A percentile compares a stretch with the other conserved stretches of the same genome.
Evolutionary conservation across 2,888 invertebrate species (phyloP).

Genomic region (Nemurella pictetii): DNA sequence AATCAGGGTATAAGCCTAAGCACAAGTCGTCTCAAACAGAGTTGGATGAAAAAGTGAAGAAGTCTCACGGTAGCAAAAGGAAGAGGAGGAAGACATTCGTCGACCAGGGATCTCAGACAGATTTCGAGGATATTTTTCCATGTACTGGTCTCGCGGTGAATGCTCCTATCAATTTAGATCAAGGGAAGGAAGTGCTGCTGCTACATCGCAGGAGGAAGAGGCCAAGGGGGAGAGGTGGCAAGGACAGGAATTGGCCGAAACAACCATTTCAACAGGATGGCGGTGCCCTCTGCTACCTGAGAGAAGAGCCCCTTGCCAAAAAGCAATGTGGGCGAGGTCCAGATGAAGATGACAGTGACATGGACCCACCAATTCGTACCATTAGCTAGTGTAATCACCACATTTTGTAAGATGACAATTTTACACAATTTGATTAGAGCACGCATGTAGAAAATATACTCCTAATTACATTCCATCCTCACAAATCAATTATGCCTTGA

Average conservation of each 20-base stretch:
- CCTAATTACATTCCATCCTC: too few relatives aligned
- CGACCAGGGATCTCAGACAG: not conserved
- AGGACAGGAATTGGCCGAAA: not conserved
- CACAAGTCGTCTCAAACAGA: not conserved
- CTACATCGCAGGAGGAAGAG: not conserved
- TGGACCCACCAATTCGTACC: conserved; percentile 5
- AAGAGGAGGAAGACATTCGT: not conserved
- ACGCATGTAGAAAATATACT: too few relatives aligned
- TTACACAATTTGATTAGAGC: too few relatives aligned
- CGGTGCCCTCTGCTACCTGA: not conserved
- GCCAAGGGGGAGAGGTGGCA: not conserved
- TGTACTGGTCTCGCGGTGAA: not conserved
- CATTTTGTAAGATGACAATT: not conserved
- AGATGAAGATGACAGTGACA: not conserved
- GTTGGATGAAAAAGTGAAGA: not conserved
- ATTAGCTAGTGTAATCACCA: not conserved
- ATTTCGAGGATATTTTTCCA: not conserved
- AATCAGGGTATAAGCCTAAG: not conserved
- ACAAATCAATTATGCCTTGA: too few relatives aligned
- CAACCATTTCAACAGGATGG: not conserved
- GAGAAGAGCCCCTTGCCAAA: too few relatives aligned
- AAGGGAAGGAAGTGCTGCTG: not conserved
- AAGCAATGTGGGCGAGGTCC: not conserved
- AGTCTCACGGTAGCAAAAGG: not conserved
- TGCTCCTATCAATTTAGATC: not conserved